Percentiles rank a stretch among this genome's conserved stretches.
phyloP scores from a whole-genome alignment of 2,797 vertebrate genomes.

The Thamnophis elegans region DNA sequence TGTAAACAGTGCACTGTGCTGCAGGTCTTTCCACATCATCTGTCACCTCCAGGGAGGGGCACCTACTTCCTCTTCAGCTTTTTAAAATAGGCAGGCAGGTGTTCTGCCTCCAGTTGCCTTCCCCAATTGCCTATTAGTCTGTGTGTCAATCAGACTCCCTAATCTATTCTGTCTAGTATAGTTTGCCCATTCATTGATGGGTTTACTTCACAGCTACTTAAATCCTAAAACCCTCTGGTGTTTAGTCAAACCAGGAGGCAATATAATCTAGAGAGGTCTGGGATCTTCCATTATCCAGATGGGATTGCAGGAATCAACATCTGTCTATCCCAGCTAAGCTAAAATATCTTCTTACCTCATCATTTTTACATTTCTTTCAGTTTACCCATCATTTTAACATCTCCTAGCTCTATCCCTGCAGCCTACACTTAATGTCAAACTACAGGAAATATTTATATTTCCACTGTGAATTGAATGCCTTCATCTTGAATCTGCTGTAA shows the following conservation, averaged over 20 bases:
- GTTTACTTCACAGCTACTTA: neutral
- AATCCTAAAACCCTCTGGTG: neutral
- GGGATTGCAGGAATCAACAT: neutral
- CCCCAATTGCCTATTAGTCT: neutral
- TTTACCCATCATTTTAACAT: neutral
- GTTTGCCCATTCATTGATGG: neutral
- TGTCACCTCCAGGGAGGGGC: conserved; percentile 79
- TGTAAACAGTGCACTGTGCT: conserved; percentile 84
- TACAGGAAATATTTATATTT: neutral
- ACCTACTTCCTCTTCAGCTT: conserved; percentile 82
- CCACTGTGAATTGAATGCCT: neutral
- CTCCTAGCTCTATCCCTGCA: neutral
- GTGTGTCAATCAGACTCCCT: neutral
- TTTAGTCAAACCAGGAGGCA: neutral
- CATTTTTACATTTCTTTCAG: neutral
- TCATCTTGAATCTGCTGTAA: neutral
- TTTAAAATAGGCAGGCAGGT: conserved; percentile 68
- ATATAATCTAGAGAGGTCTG: neutral
- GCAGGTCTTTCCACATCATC: conserved; percentile 82
- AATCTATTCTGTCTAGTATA: neutral
- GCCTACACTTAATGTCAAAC: neutral
- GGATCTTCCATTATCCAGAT: neutral
- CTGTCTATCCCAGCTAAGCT: neutral
- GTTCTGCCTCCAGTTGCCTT: neutral
- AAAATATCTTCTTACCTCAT: conserved; percentile 32